A percentile compares a stretch with the other conserved stretches of the same genome.
Conservation (phyloP, 2,888 invertebrate genomes). For the Chloroclystis v-ata region DNA sequence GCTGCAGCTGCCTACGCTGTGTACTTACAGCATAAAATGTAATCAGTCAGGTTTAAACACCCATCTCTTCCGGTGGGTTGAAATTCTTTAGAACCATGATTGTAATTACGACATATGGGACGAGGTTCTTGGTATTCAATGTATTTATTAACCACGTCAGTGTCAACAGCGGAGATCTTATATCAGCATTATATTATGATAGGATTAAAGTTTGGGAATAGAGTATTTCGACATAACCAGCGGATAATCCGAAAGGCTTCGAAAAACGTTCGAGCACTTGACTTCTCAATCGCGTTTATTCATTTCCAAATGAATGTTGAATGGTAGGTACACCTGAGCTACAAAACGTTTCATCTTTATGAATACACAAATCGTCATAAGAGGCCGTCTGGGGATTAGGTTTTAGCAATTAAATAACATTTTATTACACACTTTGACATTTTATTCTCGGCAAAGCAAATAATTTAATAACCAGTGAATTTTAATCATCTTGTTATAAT, state of each 20-base stretch:
- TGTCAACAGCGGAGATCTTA: conserved; percentile 13
- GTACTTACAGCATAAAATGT: not conserved
- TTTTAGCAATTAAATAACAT: conserved; percentile 33
- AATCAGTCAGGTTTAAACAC: not conserved
- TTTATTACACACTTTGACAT: conserved; percentile 2
- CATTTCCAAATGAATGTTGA: not conserved
- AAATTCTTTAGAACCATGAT: conserved; percentile 17
- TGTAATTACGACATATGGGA: conserved; percentile 10
- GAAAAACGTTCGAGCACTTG: not conserved
- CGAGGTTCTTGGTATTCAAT: conserved; percentile 11
- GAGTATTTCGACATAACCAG: not conserved
- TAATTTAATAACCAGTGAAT: conserved; percentile 12
- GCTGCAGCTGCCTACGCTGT: not conserved
- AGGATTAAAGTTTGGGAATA: conserved; percentile 10
- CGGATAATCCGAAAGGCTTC: not conserved
- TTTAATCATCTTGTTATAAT: conserved; percentile 7
- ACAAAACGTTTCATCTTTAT: conserved; percentile 29
- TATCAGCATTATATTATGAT: conserved; percentile 7
- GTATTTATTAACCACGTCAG: conserved; percentile 4
- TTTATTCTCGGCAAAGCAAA: conserved; percentile 9
- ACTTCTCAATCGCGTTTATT: not conserved
- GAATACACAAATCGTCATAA: conserved; percentile 41
- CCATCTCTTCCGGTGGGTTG: conserved; percentile 11
- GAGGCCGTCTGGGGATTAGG: conserved; percentile 38
- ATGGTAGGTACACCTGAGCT: conserved; percentile 8